These are phyloP conservation scores for Odontophorus gujanensis DNA, from an alignment of 2,113 vertebrate species.

Conservation along the genomic window DNA sequence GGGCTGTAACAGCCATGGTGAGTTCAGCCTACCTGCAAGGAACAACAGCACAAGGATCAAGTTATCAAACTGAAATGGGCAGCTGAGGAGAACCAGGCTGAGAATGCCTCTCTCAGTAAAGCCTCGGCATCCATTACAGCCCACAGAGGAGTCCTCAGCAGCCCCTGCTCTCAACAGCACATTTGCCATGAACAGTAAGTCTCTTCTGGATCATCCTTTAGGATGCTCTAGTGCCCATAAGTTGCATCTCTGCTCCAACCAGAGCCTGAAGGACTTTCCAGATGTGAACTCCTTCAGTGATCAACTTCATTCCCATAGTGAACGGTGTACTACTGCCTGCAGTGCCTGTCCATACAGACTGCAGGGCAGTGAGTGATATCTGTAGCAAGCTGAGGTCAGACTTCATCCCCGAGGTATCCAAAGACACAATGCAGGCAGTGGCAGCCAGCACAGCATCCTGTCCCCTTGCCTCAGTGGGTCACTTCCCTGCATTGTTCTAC, in stretches of 20 bases:
- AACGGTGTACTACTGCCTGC: not conserved
- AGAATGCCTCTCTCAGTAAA: not conserved
- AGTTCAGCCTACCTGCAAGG: not conserved
- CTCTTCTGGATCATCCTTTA: not conserved
- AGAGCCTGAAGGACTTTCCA: not conserved
- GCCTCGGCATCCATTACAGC: not conserved
- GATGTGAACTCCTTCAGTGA: not conserved
- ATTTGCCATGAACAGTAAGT: not conserved
- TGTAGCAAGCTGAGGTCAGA: not conserved
- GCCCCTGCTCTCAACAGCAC: not conserved
- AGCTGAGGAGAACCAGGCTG: not conserved
- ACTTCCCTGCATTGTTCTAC: slow-evolving; percentile 65
- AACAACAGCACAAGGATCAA: not conserved
- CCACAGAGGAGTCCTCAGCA: not conserved
- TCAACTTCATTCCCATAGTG: not conserved
- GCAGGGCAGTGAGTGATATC: not conserved
- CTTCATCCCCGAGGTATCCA: slow-evolving; percentile 22
- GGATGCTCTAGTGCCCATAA: not conserved
- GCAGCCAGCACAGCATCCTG: slow-evolving; percentile 33
- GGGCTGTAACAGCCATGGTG: not conserved
- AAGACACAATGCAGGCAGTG: not conserved
- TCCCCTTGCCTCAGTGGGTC: not conserved
- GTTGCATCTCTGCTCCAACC: not conserved
- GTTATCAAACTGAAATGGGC: not conserved
- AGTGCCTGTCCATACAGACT: not conserved